Conservation (phyloP, 2,113 vertebrate species). For the Paradoxurus hermaphroditus region DNA sequence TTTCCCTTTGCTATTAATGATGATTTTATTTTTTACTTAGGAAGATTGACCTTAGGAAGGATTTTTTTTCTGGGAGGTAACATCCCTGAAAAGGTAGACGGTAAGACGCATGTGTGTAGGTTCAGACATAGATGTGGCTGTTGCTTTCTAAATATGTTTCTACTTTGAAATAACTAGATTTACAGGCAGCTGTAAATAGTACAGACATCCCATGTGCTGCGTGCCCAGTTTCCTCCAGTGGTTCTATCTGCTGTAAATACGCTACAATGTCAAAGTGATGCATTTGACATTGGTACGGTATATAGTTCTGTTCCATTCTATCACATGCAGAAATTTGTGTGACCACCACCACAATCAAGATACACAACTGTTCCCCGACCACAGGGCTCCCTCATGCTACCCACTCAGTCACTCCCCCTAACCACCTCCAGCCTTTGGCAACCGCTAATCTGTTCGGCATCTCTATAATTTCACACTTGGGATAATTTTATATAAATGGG, state of each 20-base stretch:
- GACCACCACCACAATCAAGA: background rate
- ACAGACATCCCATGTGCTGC: background rate
- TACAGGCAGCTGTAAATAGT: background rate
- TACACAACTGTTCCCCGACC: background rate
- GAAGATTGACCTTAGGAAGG: background rate
- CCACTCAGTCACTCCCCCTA: background rate
- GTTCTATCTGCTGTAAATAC: background rate
- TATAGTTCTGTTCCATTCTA: background rate
- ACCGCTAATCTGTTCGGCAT: background rate
- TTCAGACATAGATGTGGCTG: background rate
- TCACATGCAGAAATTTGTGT: background rate
- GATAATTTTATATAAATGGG: background rate
- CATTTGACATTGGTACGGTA: background rate
- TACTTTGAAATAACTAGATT: conserved; percentile 21
- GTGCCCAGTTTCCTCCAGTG: background rate
- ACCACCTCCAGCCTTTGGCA: background rate
- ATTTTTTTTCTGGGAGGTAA: conserved; percentile 2
- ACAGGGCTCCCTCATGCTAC: background rate
- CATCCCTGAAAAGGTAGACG: background rate
- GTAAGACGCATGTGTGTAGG: background rate
- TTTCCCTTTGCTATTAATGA: background rate
- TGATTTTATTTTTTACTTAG: conserved; percentile 20
- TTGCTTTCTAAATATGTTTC: background rate
- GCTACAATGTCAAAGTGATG: background rate
- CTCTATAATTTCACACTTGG: background rate